Evolutionary conservation across 1,140 invertebrate species (phyloP), one percentile per base, ranked within the genome.

Genomic region (Papilio glaucus): DNA sequence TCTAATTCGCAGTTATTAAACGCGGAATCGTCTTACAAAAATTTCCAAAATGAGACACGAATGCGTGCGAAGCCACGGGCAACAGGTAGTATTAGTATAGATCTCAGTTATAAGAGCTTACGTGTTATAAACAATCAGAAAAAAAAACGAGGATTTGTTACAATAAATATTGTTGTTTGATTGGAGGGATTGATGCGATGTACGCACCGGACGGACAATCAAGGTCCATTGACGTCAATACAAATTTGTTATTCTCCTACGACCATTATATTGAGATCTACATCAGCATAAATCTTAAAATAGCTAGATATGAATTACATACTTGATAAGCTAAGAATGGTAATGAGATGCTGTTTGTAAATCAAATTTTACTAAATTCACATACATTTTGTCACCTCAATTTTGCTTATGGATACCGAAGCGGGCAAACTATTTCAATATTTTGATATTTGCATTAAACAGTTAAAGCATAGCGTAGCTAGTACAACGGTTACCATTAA

Each of bases 221-320:
- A 38, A 18, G 29, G 26, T 33, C 8, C 29, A 62, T 62, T 62
- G 60, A 62, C 60, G 60, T 62, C 61, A 62, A 62, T 38, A 37
- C 61, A 7, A 60, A 60, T 62, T 62, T 62, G n/a, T 37, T 62
- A 62, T 62, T 62, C 61, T 29, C 26, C 60, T 62, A 38, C n/a
- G 15, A 7, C 60, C 12, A 38, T 38, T 63, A 15, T 18, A 39
- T 63, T n/a, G 4, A 38, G 29, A 63, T 63, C 37, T 5, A 29
- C 18, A 63, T 39, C 29, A 39, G 29, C 8, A 53, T 18, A n/a
- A 65, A 65, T n/a, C n/a, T n/a, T 38, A 15, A 24, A 60, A 26
- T n/a, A 26, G 12, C 10, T 63, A 4, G 9, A 63, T 18, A 39
- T 63, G 61, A 38, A 63, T 39, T 63, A 33, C 12, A 63, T 63